Conservation (phyloP, 2,113 vertebrate genomes). For the Natator depressus region DNA sequence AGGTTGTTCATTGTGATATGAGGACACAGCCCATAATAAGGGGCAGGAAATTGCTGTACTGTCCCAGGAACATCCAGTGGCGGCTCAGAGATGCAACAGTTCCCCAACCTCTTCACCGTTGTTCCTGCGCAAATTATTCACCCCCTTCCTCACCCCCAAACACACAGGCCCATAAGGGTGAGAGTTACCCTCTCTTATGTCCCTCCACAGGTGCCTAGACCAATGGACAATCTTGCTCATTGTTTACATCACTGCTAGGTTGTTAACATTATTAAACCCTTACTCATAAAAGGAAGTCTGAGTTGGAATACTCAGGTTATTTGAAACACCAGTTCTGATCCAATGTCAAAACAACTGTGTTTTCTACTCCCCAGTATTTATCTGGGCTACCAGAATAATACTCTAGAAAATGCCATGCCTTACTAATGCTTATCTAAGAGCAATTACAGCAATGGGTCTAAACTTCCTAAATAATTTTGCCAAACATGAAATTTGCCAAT, state of each 20-base stretch:
- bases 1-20: neutral
- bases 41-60: neutral
- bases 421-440: neutral
- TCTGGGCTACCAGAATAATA: neutral
- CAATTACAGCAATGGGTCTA: conserved; percentile 6
- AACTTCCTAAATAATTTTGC: neutral
- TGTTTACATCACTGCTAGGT: neutral
- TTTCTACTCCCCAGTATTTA: neutral
- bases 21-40: neutral
- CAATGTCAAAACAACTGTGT: neutral
- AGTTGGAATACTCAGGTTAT: neutral
- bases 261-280: neutral
- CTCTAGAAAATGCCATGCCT: neutral
- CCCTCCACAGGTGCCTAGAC: neutral
- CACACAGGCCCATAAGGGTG: neutral
- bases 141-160: neutral
- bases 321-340: neutral
- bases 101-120: neutral
- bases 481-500: neutral
- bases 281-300: neutral
- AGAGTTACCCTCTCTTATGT: neutral
- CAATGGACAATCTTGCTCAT: neutral
- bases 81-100: neutral
- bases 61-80: neutral
- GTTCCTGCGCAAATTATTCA: neutral